phyloP scores from a whole-genome alignment of 2,888 invertebrate genomes.

The Leptopilina drosophilae region DNA sequence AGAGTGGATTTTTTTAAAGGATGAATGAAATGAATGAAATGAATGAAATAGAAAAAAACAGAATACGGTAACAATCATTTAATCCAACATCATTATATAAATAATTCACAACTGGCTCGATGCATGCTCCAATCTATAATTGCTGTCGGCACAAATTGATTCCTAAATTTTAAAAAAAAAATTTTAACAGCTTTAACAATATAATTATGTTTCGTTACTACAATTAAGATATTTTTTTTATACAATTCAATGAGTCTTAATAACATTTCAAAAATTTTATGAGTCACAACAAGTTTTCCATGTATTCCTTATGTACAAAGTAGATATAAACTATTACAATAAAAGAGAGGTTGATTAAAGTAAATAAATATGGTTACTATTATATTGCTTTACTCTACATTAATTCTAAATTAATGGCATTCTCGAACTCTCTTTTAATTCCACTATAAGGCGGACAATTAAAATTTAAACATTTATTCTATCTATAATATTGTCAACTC shows the following conservation, averaged over 20 bases:
- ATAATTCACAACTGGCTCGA: conserved; percentile 73
- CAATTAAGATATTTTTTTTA: no score
- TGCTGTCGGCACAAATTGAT: conserved; percentile 56
- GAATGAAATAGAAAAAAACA: conserved; percentile 53
- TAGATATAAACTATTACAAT: background rate
- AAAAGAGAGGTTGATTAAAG: no score
- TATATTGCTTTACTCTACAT: no score
- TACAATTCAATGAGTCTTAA: conserved; percentile 11
- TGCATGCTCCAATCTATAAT: conserved; percentile 68
- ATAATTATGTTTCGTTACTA: no score
- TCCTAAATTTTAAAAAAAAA: background rate
- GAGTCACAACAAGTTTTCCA: conserved; percentile 3
- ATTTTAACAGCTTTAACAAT: background rate
- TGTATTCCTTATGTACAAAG: background rate
- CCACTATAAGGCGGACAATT: no score
- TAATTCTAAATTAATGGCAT: no score
- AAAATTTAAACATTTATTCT: no score
- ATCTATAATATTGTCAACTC: no score
- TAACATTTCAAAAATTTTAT: background rate
- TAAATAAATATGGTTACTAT: no score
- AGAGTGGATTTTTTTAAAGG: background rate
- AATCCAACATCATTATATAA: conserved; percentile 75
- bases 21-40: conserved; percentile 43
- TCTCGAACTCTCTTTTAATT: no score
- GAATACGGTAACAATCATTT: conserved; percentile 74